These are phyloP conservation scores for Xanthia icteritia DNA, from an alignment of 2,888 invertebrate genomes.

Conservation along the genomic window DNA sequence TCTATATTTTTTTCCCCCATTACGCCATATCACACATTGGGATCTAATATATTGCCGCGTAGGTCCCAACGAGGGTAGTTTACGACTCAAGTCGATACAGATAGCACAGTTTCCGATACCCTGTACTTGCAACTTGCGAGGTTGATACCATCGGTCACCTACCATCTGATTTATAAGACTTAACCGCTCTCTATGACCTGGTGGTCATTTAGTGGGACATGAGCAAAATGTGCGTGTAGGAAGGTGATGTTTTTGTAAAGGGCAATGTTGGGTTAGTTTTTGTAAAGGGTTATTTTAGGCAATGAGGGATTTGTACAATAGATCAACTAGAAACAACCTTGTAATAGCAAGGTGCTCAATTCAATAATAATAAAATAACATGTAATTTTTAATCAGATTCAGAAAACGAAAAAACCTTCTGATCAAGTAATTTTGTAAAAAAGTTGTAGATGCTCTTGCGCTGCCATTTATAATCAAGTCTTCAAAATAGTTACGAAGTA, in stretches of 20 bases:
- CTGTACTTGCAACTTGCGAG: slow-evolving; percentile 45
- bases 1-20: slow-evolving; percentile 61
- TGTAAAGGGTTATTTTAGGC: too few relatives aligned
- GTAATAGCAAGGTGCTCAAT: too few relatives aligned
- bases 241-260: too few relatives aligned
- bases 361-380: too few relatives aligned
- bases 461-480: background rate
- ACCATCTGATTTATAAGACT: slow-evolving; percentile 61
- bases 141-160: slow-evolving; percentile 56
- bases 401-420: background rate
- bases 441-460: background rate
- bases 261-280: too few relatives aligned
- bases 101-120: slow-evolving; percentile 59
- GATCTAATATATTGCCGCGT: slow-evolving; percentile 59
- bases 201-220: slow-evolving; percentile 37
- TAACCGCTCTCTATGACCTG: slow-evolving; percentile 39
- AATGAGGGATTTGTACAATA: too few relatives aligned
- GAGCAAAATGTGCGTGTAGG: background rate
- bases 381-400: too few relatives aligned
- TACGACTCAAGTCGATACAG: slow-evolving; percentile 63
- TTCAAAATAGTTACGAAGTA: background rate
- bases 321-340: too few relatives aligned
- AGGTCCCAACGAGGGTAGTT: slow-evolving; percentile 50
- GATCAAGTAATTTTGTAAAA: background rate
- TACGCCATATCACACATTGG: slow-evolving; percentile 55